Percentiles rank a stretch among this genome's conserved stretches.
phyloP scores from a whole-genome alignment of 2,113 vertebrate genomes.

The Oenanthe oenanthe region DNA sequence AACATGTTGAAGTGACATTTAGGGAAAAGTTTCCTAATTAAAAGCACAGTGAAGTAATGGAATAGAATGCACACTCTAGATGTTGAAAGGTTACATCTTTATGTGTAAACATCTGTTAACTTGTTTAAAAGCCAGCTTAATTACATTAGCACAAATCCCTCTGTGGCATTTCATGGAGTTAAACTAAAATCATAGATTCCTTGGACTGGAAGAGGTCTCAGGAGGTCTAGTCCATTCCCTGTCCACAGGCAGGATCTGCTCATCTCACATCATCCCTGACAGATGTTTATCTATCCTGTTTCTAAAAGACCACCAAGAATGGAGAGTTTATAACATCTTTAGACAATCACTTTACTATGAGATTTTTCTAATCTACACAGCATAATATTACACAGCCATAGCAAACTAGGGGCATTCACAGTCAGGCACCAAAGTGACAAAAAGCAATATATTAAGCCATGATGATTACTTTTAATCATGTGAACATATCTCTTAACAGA shows the following conservation, averaged over 20 bases:
- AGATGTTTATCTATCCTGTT: slow-evolving; percentile 15
- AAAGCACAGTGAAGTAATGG: not conserved
- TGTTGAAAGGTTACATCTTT: not conserved
- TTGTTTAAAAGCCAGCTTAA: slow-evolving; percentile 22
- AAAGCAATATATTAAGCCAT: not conserved
- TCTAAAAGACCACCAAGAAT: slow-evolving; percentile 30
- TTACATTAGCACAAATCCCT: slow-evolving; percentile 1
- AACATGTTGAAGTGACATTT: not conserved
- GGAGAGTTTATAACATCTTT: not conserved
- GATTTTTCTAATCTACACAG: not conserved
- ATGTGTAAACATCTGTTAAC: slow-evolving; percentile 43
- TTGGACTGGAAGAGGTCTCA: not conserved
- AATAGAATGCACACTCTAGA: not conserved
- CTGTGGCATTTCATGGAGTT: not conserved
- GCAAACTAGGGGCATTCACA: not conserved
- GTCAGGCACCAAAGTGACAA: not conserved
- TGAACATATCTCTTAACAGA: not conserved
- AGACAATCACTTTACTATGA: not conserved
- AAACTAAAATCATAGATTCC: not conserved
- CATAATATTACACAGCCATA: not conserved
- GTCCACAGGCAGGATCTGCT: not conserved
- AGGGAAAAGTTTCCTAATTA: not conserved
- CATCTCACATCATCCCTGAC: not conserved
- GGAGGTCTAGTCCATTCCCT: not conserved
- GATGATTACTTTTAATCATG: not conserved